Evolutionary conservation across 2,797 vertebrate genomes (phyloP).

Genomic region (Monodelphis domestica): DNA sequence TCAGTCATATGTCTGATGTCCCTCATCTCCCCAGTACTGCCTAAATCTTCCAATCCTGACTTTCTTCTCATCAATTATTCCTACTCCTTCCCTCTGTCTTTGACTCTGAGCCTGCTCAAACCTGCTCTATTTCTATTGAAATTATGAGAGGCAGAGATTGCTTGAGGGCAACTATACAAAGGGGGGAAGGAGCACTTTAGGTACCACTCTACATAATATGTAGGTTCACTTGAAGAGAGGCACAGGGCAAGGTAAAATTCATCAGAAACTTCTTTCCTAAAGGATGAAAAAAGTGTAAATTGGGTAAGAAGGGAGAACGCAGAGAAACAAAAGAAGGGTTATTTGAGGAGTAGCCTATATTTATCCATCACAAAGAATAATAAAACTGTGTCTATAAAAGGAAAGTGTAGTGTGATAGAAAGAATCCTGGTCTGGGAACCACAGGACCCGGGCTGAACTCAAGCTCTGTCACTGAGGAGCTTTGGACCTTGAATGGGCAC

Average conservation of each 20-base stretch:
- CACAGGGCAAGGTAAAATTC: background rate
- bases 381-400: background rate
- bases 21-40: background rate
- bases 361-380: background rate
- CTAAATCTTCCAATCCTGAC: background rate
- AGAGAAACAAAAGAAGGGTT: background rate
- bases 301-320: background rate
- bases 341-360: background rate
- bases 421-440: background rate
- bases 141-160: background rate
- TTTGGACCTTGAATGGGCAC: background rate
- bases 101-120: background rate
- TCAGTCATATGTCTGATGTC: background rate
- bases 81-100: background rate
- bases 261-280: background rate
- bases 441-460: background rate
- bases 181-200: background rate
- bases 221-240: background rate
- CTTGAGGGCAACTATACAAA: background rate
- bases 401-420: background rate
- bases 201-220: background rate
- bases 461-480: background rate
- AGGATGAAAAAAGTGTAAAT: background rate
- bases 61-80: background rate
- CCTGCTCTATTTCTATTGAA: background rate